Percentiles rank a stretch among this genome's conserved stretches.
phyloP scores from a whole-genome alignment of 2,113 vertebrate species.

The Cervus canadensis region DNA sequence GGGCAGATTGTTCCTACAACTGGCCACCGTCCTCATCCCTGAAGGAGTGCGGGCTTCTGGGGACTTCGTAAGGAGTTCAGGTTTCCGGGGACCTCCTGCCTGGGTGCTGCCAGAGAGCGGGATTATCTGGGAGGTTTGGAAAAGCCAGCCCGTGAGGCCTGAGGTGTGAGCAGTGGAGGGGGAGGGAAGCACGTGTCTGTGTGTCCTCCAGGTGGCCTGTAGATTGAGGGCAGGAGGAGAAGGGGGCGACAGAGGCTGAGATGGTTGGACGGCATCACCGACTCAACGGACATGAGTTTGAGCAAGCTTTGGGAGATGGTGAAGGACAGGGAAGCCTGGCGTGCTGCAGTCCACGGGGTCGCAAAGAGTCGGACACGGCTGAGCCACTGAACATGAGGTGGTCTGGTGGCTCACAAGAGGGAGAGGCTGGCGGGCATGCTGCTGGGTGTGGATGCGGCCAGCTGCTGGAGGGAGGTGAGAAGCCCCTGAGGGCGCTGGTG shows the following conservation, averaged over 20 bases:
- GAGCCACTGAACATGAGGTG: not conserved
- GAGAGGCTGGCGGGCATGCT: fast-evolving
- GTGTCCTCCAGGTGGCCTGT: not conserved
- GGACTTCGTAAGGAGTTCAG: not conserved
- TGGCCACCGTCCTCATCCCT: not conserved
- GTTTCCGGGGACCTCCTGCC: not conserved
- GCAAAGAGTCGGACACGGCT: not conserved
- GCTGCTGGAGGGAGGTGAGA: not conserved
- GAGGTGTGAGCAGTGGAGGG: not conserved
- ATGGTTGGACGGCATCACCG: not conserved
- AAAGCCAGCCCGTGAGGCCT: not conserved
- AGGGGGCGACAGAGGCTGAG: not conserved
- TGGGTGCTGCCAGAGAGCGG: not conserved
- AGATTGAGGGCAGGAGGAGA: not conserved
- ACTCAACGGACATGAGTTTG: not conserved
- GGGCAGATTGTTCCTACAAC: fast-evolving
- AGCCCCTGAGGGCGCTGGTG: fast-evolving
- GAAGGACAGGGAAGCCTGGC: not conserved
- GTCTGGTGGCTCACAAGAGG: not conserved
- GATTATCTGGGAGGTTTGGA: not conserved
- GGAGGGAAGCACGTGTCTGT: fast-evolving
- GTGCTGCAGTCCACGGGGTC: fast-evolving
- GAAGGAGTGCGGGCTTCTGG: not conserved
- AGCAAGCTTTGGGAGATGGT: not conserved
- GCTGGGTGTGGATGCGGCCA: fast-evolving